Evolutionary conservation across 2,113 vertebrate species (phyloP).

Genomic region (Uria aalge): DNA sequence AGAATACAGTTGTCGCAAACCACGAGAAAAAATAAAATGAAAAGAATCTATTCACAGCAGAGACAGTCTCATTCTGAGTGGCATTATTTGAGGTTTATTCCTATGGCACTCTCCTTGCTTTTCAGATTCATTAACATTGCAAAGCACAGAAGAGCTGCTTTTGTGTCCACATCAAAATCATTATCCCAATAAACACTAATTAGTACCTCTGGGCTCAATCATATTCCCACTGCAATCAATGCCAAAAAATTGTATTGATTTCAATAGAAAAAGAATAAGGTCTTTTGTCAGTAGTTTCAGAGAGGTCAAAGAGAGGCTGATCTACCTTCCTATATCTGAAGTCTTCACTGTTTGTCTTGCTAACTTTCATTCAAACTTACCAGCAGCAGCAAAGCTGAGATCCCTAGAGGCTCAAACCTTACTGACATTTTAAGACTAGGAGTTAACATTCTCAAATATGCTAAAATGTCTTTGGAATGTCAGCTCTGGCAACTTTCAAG

Average conservation of each 20-base stretch:
- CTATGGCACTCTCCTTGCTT: background rate
- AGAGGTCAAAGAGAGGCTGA: background rate
- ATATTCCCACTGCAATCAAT: background rate
- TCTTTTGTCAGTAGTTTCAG: background rate
- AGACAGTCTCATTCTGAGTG: background rate
- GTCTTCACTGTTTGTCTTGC: background rate
- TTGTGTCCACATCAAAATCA: slow-evolving; percentile 38
- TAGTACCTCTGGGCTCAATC: slow-evolving; percentile 44
- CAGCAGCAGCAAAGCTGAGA: background rate
- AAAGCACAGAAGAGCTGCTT: background rate
- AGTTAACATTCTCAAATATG: background rate
- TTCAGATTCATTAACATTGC: slow-evolving; percentile 14
- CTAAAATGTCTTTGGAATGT: background rate
- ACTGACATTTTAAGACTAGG: background rate
- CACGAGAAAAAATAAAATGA: background rate
- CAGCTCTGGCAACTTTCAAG: background rate
- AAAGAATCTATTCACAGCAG: background rate
- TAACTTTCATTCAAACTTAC: background rate
- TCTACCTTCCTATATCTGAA: background rate
- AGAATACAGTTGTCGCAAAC: background rate
- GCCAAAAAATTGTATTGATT: background rate
- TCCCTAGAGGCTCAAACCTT: background rate
- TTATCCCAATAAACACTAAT: slow-evolving; percentile 32
- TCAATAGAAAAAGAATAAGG: background rate
- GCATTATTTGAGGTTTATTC: background rate